Conservation (phyloP, 2,797 vertebrate species). For the Lacerta agilis region DNA sequence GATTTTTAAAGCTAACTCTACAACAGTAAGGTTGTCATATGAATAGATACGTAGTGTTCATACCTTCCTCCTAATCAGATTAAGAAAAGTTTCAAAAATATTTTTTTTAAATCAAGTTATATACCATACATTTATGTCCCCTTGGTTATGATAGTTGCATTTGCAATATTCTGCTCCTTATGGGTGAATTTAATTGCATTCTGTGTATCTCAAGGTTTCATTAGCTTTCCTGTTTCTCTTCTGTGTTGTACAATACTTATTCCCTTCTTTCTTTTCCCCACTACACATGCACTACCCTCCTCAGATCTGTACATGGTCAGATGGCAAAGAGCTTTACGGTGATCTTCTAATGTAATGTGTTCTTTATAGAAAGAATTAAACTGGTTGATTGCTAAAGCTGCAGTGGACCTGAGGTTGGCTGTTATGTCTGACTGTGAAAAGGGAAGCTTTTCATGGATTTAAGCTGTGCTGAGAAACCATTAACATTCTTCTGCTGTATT, state of each 20-base stretch:
- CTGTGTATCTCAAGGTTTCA: background rate
- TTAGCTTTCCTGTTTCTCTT: background rate
- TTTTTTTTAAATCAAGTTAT: background rate
- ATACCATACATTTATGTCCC: background rate
- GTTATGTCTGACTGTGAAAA: conserved; percentile 50
- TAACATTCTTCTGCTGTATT: conserved; percentile 65
- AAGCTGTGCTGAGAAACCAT: conserved; percentile 49
- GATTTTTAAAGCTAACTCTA: conserved; percentile 59
- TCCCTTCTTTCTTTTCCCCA: background rate
- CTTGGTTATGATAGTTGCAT: background rate
- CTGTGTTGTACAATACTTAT: background rate
- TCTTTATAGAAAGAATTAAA: background rate
- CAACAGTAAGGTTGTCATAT: background rate
- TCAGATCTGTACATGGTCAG: background rate
- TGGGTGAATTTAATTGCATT: conserved; percentile 7
- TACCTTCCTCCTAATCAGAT: background rate
- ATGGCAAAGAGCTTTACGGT: background rate
- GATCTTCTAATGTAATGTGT: background rate
- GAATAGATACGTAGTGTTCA: background rate
- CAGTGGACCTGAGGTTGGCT: background rate
- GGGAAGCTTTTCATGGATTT: conserved; percentile 35
- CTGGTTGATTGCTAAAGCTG: conserved; percentile 14
- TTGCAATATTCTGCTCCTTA: background rate
- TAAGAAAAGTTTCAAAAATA: background rate
- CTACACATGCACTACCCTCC: background rate